Conservation (phyloP, 2,797 vertebrate genomes). For the Adrianichthys oophorus region DNA sequence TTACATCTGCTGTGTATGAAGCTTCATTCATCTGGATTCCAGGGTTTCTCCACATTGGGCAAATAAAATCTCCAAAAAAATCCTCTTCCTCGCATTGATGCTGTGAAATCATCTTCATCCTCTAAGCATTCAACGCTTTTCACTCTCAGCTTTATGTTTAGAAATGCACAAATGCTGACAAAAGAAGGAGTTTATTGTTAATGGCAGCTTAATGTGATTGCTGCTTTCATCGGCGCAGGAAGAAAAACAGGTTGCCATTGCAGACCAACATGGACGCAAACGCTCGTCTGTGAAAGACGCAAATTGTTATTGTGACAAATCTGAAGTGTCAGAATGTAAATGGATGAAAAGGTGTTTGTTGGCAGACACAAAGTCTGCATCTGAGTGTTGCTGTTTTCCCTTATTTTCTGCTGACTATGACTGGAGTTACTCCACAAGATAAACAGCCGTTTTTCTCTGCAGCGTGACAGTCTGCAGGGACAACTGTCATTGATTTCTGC, state of each 20-base stretch:
- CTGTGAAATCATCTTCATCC: conserved; percentile 24
- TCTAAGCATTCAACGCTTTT: conserved; percentile 11
- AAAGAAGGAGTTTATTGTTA: conserved; percentile 18
- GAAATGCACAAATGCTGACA: conserved; percentile 18
- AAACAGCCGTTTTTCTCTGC: conserved; percentile 3
- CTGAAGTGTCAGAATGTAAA: conserved; percentile 7
- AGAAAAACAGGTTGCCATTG: too few relatives aligned
- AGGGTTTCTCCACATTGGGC: conserved; percentile 15
- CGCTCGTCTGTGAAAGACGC: conserved; percentile 3
- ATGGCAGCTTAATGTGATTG: conserved; percentile 17
- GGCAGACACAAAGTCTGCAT: conserved; percentile 5
- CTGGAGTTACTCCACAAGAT: background rate
- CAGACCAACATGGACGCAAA: background rate
- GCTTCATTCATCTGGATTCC: too few relatives aligned
- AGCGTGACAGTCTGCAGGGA: conserved; percentile 6
- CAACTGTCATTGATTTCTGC: conserved; percentile 1
- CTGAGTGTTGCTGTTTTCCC: conserved; percentile 1
- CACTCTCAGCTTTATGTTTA: conserved; percentile 17
- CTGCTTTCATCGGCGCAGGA: conserved; percentile 9
- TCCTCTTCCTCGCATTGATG: conserved; percentile 1
- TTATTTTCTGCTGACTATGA: conserved; percentile 14
- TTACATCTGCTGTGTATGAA: too few relatives aligned
- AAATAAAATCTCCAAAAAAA: conserved; percentile 31
- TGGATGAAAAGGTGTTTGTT: conserved; percentile 13
- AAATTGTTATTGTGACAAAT: conserved; percentile 11